Percentiles rank a stretch among this genome's conserved stretches.
phyloP scores from a whole-genome alignment of 2,888 invertebrate species.

The Auanema sp. region DNA sequence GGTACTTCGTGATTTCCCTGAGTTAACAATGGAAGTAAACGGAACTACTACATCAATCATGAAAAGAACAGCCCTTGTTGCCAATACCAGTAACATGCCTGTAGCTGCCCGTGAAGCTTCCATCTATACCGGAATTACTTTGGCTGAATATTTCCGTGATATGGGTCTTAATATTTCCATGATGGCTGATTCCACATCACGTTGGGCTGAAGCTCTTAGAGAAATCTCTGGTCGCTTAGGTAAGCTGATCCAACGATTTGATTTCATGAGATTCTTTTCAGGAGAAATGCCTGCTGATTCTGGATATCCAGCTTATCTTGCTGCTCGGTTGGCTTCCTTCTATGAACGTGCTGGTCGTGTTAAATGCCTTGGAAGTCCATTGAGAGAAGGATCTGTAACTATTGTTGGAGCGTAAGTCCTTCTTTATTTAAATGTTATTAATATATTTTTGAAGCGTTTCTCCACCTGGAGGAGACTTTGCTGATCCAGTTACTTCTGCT shows the following conservation, averaged over 20 bases:
- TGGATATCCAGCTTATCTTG: conserved; percentile 98
- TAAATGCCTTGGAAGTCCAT: conserved; percentile 75
- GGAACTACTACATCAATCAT: conserved; percentile 93
- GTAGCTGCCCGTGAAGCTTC: conserved; percentile 99
- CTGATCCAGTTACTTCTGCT: conserved; percentile 98
- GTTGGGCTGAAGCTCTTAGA: conserved; percentile 99
- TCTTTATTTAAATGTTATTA: background rate
- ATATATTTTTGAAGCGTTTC: conserved; percentile 72
- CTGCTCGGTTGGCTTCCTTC: conserved; percentile 95
- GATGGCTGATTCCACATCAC: conserved; percentile 99
- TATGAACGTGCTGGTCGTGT: conserved; percentile 98
- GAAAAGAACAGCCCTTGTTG: conserved; percentile 97
- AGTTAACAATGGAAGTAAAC: conserved; percentile 92
- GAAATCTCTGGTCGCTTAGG: conserved; percentile 81
- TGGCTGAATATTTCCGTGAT: conserved; percentile 83
- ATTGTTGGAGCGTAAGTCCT: conserved; percentile 85
- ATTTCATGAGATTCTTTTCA: too few relatives aligned
- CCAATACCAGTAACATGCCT: conserved; percentile 99
- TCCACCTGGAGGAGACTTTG: conserved; percentile 99
- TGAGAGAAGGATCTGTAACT: conserved; percentile 95
- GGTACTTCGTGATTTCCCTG: conserved; percentile 92
- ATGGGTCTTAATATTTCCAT: conserved; percentile 99
- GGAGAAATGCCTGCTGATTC: conserved; percentile 98
- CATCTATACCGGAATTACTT: conserved; percentile 95
- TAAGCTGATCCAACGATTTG: conserved; percentile 1